These are phyloP conservation scores for Poeciliopsis occidentalis DNA, from an alignment of 2,113 vertebrate species.

Conservation along the genomic window DNA sequence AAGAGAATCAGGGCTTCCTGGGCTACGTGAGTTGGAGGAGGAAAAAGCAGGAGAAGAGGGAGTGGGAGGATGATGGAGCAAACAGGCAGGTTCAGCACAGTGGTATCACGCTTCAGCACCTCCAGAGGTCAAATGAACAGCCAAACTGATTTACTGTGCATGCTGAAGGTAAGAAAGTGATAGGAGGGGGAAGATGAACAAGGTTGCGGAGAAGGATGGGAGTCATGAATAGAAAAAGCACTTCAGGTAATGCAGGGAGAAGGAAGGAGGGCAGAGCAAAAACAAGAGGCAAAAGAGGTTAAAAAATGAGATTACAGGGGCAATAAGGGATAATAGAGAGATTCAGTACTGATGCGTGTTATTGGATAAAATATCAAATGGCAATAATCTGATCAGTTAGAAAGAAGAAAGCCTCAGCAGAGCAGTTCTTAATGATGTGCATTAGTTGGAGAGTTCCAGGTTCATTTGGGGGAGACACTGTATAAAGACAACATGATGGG, in stretches of 20 bases:
- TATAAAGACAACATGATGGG: conserved; percentile 3
- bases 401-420: not conserved
- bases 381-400: conserved; percentile 17
- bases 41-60: conserved; percentile 1
- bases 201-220: not conserved
- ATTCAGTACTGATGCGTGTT: conserved; percentile 17
- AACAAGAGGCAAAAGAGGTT: conserved; percentile 7
- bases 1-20: conserved; percentile 1
- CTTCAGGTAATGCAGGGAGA: conserved; percentile 4
- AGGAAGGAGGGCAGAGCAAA: not conserved
- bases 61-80: conserved; percentile 14
- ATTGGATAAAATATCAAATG: conserved; percentile 45
- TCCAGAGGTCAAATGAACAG: conserved; percentile 69
- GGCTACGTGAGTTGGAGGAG: not conserved
- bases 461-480: conserved; percentile 15
- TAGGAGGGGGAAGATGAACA: conserved; percentile 19
- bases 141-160: conserved; percentile 58
- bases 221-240: conserved; percentile 16
- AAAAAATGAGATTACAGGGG: conserved; percentile 14
- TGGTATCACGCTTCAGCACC: conserved; percentile 53
- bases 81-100: conserved; percentile 67
- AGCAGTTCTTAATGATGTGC: conserved; percentile 42
- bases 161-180: conserved; percentile 29
- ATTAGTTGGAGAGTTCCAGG: conserved; percentile 21
- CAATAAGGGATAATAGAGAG: conserved; percentile 8